Evolutionary conservation across 2,797 vertebrate species (phyloP).

Genomic region (Anableps anableps): DNA sequence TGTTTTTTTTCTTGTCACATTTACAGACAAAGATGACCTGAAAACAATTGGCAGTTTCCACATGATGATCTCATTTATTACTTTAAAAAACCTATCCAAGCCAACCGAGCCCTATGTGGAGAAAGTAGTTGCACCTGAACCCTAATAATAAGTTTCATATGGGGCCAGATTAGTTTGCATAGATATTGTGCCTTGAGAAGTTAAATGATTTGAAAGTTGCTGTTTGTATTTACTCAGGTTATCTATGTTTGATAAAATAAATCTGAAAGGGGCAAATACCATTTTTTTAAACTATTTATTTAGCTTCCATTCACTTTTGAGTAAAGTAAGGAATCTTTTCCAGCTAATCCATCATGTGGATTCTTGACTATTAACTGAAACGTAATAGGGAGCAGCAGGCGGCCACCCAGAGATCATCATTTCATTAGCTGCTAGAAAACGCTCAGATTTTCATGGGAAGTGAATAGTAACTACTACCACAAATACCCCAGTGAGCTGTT

Average conservation of each 20-base stretch:
- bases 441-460: conserved; percentile 71
- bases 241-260: neutral
- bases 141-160: neutral
- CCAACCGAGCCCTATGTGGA: too few species aligned
- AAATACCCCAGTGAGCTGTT: conserved; percentile 77
- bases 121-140: neutral
- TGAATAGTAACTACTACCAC: conserved; percentile 74
- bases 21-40: neutral
- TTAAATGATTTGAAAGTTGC: neutral
- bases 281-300: neutral
- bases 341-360: conserved; percentile 37
- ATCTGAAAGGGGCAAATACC: neutral
- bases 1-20: neutral
- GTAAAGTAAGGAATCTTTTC: neutral
- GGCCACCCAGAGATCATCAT: conserved; percentile 72
- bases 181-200: neutral
- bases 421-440: conserved; percentile 71
- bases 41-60: neutral
- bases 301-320: neutral
- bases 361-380: conserved; percentile 70
- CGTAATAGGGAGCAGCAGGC: conserved; percentile 69
- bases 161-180: neutral
- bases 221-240: neutral
- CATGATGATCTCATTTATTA: neutral
- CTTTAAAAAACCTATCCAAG: neutral